Conservation (phyloP, 2,797 vertebrate species). For the Oryzias dopingdopingensis region DNA sequence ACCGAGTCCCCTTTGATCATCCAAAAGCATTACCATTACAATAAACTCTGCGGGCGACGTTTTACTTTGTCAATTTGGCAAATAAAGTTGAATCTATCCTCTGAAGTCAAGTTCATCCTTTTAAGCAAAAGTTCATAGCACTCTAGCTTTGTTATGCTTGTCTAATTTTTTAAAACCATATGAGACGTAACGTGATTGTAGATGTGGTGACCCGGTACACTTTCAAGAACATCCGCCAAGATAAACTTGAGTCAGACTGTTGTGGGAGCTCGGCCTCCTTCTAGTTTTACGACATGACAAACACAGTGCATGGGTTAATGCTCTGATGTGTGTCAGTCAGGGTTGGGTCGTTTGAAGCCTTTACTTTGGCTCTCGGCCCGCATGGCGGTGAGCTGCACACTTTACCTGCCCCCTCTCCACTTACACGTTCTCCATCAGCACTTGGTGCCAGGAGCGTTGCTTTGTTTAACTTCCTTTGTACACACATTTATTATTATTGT, state of each 20-base stretch:
- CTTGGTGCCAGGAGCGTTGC: conserved; percentile 37
- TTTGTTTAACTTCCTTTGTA: conserved; percentile 56
- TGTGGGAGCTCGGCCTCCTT: neutral
- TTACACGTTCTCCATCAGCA: conserved; percentile 48
- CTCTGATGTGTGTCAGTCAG: conserved; percentile 23
- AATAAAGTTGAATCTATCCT: no score
- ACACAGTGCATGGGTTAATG: conserved; percentile 20
- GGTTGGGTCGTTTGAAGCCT: conserved; percentile 22
- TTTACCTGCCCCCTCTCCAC: conserved; percentile 51
- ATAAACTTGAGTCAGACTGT: conserved; percentile 13
- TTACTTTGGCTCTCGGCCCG: conserved; percentile 17
- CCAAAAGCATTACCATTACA: no score
- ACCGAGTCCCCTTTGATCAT: no score
- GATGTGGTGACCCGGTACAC: neutral
- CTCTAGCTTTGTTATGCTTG: neutral
- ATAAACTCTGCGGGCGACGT: no score
- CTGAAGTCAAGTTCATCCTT: neutral
- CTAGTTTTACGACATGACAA: conserved; percentile 12
- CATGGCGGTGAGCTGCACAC: conserved; percentile 38
- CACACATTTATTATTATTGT: conserved; percentile 66
- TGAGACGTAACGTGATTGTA: conserved; percentile 1
- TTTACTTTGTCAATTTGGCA: no score
- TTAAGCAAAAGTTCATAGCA: neutral
- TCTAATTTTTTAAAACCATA: conserved; percentile 4
- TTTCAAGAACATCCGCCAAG: conserved; percentile 2